Evolutionary conservation across 2,797 vertebrate genomes (phyloP).

Genomic region (Chelmon rostratus): DNA sequence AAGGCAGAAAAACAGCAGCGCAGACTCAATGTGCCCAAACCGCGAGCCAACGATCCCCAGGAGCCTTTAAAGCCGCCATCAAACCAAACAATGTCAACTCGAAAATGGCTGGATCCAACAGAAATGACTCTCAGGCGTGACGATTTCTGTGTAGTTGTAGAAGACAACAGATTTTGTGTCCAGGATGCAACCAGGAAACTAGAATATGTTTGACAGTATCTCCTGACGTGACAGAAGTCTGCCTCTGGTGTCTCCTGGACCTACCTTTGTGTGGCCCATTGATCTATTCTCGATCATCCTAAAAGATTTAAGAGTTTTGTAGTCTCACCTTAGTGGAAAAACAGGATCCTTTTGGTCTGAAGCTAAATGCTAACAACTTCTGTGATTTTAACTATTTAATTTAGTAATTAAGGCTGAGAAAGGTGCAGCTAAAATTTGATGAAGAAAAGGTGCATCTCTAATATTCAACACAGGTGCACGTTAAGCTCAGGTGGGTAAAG

Average conservation of each 20-base stretch:
- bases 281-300: no score
- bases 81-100: background rate
- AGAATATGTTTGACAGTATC: no score
- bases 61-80: background rate
- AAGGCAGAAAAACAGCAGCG: conserved; percentile 9
- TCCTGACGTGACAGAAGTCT: background rate
- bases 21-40: background rate
- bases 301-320: no score
- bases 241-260: background rate
- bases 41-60: background rate
- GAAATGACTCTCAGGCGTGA: background rate
- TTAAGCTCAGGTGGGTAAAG: background rate
- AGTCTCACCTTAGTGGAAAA: background rate
- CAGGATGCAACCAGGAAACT: background rate
- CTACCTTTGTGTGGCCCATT: no score
- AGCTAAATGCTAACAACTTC: background rate
- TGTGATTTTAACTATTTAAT: background rate
- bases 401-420: no score
- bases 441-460: background rate
- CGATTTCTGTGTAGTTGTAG: background rate
- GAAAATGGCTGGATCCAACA: background rate
- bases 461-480: background rate
- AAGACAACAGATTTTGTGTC: background rate
- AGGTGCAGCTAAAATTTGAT: background rate
- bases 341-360: background rate